Base-by-base conservation (phyloP, 2,888 invertebrate genomes). In the Luperina testacea region DNA sequence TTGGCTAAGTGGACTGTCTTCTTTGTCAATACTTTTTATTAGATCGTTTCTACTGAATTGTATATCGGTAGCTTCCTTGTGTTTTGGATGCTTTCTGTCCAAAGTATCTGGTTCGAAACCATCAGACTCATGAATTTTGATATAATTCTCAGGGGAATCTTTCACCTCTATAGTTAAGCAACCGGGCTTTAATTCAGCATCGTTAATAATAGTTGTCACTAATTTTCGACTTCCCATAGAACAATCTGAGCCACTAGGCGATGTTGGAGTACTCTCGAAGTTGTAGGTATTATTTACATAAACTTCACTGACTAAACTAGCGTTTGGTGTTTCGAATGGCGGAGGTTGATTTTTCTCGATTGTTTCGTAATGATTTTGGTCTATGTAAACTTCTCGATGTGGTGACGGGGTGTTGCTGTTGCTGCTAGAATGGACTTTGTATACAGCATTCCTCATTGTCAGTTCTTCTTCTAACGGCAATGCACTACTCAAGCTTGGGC, bases 41-140 rank as follows among this genome's bases (percentile, higher is more conserved):
- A 96, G 89, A 83, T 94, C 92, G 87, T 92, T 96, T 83, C 96
- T 94, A 78, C 95, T 96, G 65, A 95, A 95, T 53, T 95, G 93
- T 67, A 89, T 88, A 77, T 94, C 94, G 48, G 90, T 80, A 48
- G 89, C 84, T 80, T 93, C 93, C 91, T 95, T 96, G 61, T 95
- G 94, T 89, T 96, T 97, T 3, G 91, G 97, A 67, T 98, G 98
- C 91, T 98, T 98, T 48, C 98, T 97, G 90, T 99, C 99, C 77
- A 99, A 96, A 0, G 99, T 99, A 87, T 99, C 98, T 0, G 98
- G 98, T 93, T 99, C 99, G 90, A 98, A 99, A 76, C 98, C 98
- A 89, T 98, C 98, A 3, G 98, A 98, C 90, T 98, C 98, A 78
- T 98, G 97, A 72, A 98, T 98, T 90, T 97, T 97, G 13, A 98